Evolutionary conservation across 2,797 vertebrate genomes (phyloP).

Genomic region (Catamblyrhynchus diadema): DNA sequence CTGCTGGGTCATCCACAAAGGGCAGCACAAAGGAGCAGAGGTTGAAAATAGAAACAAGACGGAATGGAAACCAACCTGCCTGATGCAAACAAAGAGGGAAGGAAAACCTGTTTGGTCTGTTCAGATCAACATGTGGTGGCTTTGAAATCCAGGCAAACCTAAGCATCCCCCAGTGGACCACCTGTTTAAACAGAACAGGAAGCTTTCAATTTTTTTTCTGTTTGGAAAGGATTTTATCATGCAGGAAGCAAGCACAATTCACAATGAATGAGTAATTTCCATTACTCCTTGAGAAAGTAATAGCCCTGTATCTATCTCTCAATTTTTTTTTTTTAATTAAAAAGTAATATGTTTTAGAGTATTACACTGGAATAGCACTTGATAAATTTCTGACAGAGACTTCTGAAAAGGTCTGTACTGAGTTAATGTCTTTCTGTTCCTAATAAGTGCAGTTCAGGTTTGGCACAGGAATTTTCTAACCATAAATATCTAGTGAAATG

Average conservation of each 20-base stretch:
- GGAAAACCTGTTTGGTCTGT: not conserved
- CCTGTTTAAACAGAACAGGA: not conserved
- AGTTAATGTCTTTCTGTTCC: not conserved
- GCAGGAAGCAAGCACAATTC: not conserved
- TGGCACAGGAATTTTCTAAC: not conserved
- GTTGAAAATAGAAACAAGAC: conserved; percentile 4
- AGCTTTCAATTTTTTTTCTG: not conserved
- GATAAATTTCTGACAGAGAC: not conserved
- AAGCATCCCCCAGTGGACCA: not conserved
- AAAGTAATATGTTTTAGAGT: not conserved
- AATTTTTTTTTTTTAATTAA: not conserved
- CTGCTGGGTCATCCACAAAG: not conserved
- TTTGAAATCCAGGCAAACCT: not conserved
- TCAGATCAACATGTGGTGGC: not conserved
- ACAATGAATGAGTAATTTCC: not conserved
- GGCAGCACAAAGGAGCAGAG: not conserved
- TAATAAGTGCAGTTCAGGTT: not conserved
- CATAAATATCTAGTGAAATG: not conserved
- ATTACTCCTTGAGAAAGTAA: not conserved
- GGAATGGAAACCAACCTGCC: not conserved
- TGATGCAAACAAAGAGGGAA: not conserved
- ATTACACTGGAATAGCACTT: not conserved
- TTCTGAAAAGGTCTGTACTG: not conserved
- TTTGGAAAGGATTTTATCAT: not conserved
- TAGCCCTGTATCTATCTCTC: not conserved